These are phyloP conservation scores for Chaetura pelagica DNA, from an alignment of 2,113 vertebrate species.

Conservation along the genomic window DNA sequence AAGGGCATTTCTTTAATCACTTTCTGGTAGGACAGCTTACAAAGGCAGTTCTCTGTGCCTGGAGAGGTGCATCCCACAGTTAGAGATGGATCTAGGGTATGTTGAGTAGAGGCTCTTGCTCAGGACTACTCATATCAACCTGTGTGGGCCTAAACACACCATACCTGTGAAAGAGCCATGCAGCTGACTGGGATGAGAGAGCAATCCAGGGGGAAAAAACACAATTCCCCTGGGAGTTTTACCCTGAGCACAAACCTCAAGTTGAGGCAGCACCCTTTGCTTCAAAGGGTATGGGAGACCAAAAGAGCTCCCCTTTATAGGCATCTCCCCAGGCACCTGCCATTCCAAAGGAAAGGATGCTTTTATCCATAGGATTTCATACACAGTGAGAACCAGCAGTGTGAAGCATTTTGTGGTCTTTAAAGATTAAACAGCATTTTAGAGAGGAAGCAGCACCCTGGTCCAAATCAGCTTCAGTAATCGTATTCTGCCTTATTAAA, in stretches of 20 bases:
- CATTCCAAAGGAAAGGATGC: background rate
- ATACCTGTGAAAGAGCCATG: background rate
- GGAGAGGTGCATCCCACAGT: accelerated
- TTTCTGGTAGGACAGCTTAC: background rate
- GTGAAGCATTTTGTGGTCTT: background rate
- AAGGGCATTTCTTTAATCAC: background rate
- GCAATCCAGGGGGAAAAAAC: background rate
- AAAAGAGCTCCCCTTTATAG: background rate
- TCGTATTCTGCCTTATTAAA: slow-evolving; percentile 33
- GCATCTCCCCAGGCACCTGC: background rate
- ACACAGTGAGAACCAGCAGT: background rate
- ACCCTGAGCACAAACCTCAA: background rate
- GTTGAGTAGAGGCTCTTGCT: background rate
- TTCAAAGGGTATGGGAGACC: background rate
- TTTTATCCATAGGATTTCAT: background rate
- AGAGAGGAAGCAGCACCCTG: background rate
- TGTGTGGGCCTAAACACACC: accelerated
- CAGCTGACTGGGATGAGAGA: background rate
- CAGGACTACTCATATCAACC: background rate
- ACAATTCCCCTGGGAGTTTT: background rate
- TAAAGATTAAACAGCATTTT: slow-evolving; percentile 40
- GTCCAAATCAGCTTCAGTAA: background rate
- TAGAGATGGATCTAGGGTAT: background rate
- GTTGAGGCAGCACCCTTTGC: background rate
- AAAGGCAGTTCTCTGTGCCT: background rate